Percentiles rank a stretch among this genome's conserved stretches.
These are phyloP conservation scores for Salvator merianae DNA, from an alignment of 2,113 vertebrate genomes.

Conservation along the genomic window DNA sequence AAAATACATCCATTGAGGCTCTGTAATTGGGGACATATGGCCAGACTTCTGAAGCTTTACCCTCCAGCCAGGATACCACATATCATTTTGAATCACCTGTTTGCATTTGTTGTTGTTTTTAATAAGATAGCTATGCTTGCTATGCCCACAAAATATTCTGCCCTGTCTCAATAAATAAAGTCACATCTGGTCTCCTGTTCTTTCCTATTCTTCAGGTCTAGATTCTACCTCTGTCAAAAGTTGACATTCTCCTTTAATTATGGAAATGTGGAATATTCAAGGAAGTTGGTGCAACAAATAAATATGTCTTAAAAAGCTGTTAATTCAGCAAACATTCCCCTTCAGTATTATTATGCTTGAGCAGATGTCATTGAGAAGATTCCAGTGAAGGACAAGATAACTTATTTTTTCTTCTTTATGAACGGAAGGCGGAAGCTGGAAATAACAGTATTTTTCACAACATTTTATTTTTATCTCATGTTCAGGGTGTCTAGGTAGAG, in stretches of 20 bases:
- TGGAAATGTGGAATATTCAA: not conserved
- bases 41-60: conserved; percentile 49
- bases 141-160: conserved; percentile 57
- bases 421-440: not conserved
- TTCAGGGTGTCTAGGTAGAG: not conserved
- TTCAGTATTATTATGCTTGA: not conserved
- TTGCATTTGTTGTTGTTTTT: conserved; percentile 52
- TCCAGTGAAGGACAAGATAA: not conserved
- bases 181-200: conserved; percentile 31
- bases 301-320: not conserved
- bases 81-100: conserved; percentile 65
- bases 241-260: not conserved
- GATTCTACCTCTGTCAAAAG: not conserved
- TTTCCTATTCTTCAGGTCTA: not conserved
- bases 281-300: not conserved
- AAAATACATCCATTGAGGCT: conserved; percentile 43
- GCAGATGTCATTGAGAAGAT: not conserved
- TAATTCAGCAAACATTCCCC: conserved; percentile 3
- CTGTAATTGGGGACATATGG: conserved; percentile 73
- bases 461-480: not conserved
- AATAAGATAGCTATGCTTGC: conserved; percentile 61
- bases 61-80: conserved; percentile 51
- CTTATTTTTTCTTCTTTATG: not conserved
- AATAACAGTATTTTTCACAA: not conserved
- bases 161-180: conserved; percentile 44